These are phyloP conservation scores for Leptinotarsa lineolata DNA, from an alignment of 1,140 invertebrate species.

Conservation along the genomic window DNA sequence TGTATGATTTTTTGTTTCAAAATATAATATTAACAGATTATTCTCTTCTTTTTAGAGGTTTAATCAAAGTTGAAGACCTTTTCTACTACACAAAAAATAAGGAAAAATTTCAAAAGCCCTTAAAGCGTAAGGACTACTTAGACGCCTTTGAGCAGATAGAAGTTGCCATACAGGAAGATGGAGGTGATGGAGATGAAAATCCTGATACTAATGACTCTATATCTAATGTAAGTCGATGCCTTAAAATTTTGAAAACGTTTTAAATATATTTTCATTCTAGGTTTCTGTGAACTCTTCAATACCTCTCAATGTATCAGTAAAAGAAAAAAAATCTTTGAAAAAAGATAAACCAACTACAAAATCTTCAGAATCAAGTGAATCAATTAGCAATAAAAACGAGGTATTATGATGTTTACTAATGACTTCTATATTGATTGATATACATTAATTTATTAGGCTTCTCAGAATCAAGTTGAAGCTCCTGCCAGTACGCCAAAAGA, in stretches of 20 bases:
- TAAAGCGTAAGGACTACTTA: conserved; percentile 64
- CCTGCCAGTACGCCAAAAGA: background rate
- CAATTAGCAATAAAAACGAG: background rate
- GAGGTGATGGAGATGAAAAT: conserved; percentile 44
- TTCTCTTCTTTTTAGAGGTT: conserved; percentile 47
- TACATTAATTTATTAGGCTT: too few relatives aligned
- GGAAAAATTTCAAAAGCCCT: conserved; percentile 62
- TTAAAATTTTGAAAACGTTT: background rate
- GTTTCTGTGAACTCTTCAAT: conserved; percentile 8
- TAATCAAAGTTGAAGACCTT: conserved; percentile 54
- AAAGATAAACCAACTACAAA: conserved; percentile 27
- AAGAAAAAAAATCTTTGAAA: conserved; percentile 18
- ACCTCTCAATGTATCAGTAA: background rate
- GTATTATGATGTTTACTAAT: background rate
- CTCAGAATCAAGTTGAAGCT: too few relatives aligned
- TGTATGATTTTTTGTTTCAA: too few relatives aligned
- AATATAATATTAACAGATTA: background rate
- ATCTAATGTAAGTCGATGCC: conserved; percentile 16
- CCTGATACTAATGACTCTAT: conserved; percentile 17
- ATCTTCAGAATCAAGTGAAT: conserved; percentile 6
- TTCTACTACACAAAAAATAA: conserved; percentile 61
- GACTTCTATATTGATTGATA: too few relatives aligned
- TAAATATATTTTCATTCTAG: background rate
- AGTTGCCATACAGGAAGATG: conserved; percentile 45
- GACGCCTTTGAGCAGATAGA: conserved; percentile 59